phyloP scores from a whole-genome alignment of 2,797 vertebrate genomes.

The Acanthornis magna region DNA sequence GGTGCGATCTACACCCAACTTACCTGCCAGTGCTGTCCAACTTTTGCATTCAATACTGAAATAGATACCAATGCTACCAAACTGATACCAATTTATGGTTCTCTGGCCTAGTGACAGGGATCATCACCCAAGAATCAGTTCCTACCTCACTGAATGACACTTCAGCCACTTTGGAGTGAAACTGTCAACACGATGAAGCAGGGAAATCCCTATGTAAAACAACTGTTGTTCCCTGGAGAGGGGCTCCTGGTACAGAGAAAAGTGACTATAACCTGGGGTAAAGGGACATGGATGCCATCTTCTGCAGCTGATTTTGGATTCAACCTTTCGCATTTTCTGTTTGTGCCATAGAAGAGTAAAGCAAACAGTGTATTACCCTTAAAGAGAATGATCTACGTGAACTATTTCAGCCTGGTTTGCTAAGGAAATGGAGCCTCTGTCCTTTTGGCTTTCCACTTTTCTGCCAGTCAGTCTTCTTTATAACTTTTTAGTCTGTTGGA shows the following conservation, averaged over 20 bases:
- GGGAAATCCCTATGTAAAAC: not conserved
- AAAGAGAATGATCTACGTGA: not conserved
- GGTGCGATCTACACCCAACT: not conserved
- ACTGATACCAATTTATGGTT: not conserved
- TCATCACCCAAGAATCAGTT: not conserved
- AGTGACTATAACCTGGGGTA: not conserved
- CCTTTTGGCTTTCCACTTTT: not conserved
- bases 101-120: not conserved
- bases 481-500: not conserved
- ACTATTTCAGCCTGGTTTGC: not conserved
- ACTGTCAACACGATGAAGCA: rapidly evolving
- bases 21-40: not conserved
- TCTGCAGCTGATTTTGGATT: not conserved
- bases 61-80: not conserved
- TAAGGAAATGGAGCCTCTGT: not conserved
- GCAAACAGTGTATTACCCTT: not conserved
- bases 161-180: not conserved
- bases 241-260: not conserved
- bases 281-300: not conserved
- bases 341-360: not conserved
- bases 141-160: not conserved
- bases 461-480: not conserved
- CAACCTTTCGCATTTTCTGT: not conserved
- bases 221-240: not conserved
- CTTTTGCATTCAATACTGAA: not conserved